Base-by-base conservation (phyloP, 2,888 invertebrate species). In the Eledona agricola region DNA sequence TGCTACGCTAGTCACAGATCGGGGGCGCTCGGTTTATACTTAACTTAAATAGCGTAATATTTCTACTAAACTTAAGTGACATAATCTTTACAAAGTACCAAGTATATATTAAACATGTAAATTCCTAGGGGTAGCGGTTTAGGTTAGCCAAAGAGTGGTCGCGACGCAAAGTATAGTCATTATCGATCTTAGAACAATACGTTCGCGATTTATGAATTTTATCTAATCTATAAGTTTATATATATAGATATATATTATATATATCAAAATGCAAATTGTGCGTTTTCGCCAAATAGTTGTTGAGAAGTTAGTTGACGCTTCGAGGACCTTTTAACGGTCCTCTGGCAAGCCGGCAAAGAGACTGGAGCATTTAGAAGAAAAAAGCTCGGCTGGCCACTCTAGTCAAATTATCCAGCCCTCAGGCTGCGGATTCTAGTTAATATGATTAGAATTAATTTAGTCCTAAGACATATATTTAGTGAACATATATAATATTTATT, bases 21-120 rank as follows among this genome's bases (percentile, higher is more conserved):
- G 22, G 53, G n/a, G n/a, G n/a, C n/a, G 63, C 67, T 66, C 64
- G 66, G 63, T 68, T 70, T 70, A 72, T 73, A 72, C 70, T 74
- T 71, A 70, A 63, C 64, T 69, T 66, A 35, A 71, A 64, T 66
- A 68, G 67, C 65, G 65, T 71, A 73, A 74, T 71, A 73, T 76
- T 75, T 76, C 74, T 75, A 75, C 72, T 73, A 72, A 71, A 69
- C 63, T 70, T 74, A 74, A 74, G 72, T 69, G 69, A 74, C 74
- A 75, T 75, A 75, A 75, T 75, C 73, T 67, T 74, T 75, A 72
- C 76, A 85, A 86, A 80, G 86, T 86, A 86, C 87, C 86, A 86
- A 85, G 67, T 73, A 71, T 66, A 67, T 77, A 77, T 72, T 78
- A 77, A 77, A 71, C 74, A n/a, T 78, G 75, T 75, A 74, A 72